phyloP scores from a whole-genome alignment of 2,113 vertebrate species.

The Pelecanoides urinatrix region DNA sequence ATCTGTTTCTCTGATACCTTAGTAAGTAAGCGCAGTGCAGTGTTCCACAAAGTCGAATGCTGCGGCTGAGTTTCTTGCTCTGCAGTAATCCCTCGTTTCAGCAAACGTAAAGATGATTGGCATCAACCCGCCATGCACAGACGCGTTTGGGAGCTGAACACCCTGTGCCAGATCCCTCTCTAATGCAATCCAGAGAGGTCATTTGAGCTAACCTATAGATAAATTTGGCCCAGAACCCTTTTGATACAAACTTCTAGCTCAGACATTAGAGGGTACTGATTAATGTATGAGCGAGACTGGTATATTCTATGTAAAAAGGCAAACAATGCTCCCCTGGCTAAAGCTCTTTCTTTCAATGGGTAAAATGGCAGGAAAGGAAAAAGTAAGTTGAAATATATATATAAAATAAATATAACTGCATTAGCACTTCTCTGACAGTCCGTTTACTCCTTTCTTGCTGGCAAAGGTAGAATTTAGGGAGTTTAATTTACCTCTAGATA shows the following conservation, averaged over 20 bases:
- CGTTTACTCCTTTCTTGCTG: not conserved
- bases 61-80: not conserved
- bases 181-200: not conserved
- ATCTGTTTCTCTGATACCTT: not conserved
- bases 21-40: not conserved
- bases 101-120: not conserved
- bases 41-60: rapidly evolving
- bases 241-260: not conserved
- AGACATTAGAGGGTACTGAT: not conserved
- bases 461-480: not conserved
- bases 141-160: not conserved
- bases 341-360: not conserved
- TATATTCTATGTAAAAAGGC: not conserved
- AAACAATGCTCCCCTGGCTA: not conserved
- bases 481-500: not conserved
- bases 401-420: not conserved
- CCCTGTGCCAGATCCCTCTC: not conserved
- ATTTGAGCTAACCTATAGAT: not conserved
- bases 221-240: not conserved
- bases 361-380: not conserved
- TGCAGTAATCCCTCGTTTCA: not conserved
- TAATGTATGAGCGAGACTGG: not conserved
- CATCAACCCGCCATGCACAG: not conserved
- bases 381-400: not conserved
- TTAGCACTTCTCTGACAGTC: not conserved